These are phyloP conservation scores for Xenopus tropicalis DNA, from an alignment of 2,113 vertebrate genomes.

Conservation along the genomic window UCB_Xtro_10.0 CM004446.2:20378501-20379000, in stretches of 20 bases:
- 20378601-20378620: conserved; percentile 26
- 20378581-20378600: conserved; percentile 29
- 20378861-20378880: too few relatives aligned
- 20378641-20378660: conserved; percentile 6
- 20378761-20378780: not conserved
- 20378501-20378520: conserved; percentile 17
- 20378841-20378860: too few relatives aligned
- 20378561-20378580: conserved; percentile 28
- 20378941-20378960: too few relatives aligned
- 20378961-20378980: too few relatives aligned
- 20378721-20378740: conserved; percentile 4
- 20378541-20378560: conserved; percentile 35
- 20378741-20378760: not conserved
- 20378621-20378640: conserved; percentile 13
- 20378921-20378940: too few relatives aligned
- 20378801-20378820: too few relatives aligned
- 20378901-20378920: too few relatives aligned
- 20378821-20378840: too few relatives aligned
- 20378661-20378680: conserved; percentile 15
- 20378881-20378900: too few relatives aligned
- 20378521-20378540: conserved; percentile 40
- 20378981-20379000: too few relatives aligned
- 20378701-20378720: not conserved
- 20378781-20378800: not conserved
- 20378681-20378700: not conserved